Conservation (phyloP, 2,113 vertebrate species). For the Triplophysa tibetana region DNA sequence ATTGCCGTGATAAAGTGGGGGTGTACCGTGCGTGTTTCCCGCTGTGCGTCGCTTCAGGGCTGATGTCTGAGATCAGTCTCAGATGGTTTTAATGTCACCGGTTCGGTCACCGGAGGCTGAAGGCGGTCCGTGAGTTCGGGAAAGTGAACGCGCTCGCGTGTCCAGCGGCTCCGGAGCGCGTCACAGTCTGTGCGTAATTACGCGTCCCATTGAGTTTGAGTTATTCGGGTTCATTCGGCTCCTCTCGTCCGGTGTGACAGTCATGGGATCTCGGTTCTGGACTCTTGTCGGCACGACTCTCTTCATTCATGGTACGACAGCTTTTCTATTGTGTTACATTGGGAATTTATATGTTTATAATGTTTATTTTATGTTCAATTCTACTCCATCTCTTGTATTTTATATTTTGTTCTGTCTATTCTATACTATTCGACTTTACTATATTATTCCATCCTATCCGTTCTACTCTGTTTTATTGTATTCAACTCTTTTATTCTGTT, state of each 20-base stretch:
- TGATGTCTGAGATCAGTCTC: neutral
- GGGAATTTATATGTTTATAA: too few relatives aligned
- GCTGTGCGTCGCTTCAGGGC: neutral
- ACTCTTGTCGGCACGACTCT: constrained; percentile 9
- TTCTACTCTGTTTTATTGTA: neutral
- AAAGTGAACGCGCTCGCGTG: too few relatives aligned
- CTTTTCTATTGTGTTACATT: neutral
- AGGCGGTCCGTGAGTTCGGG: too few relatives aligned
- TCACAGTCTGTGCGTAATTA: too few relatives aligned
- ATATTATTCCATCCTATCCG: too few relatives aligned
- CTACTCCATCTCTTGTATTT: too few relatives aligned
- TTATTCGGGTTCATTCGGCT: neutral
- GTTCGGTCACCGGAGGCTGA: too few relatives aligned
- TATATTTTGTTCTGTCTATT: too few relatives aligned
- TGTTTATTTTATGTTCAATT: neutral
- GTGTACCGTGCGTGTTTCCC: too few relatives aligned
- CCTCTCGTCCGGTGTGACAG: neutral
- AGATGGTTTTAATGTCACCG: too few relatives aligned
- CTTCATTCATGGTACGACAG: constrained; percentile 5
- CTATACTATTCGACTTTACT: too few relatives aligned
- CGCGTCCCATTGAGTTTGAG: neutral
- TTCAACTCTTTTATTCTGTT: neutral
- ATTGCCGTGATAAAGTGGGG: neutral
- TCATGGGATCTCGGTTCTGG: constrained; percentile 22
- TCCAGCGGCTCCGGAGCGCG: neutral